Percentiles rank a stretch among this genome's conserved stretches.
These are phyloP conservation scores for Martes martes DNA, from an alignment of 2,113 vertebrate species.

Conservation along the genomic window DNA sequence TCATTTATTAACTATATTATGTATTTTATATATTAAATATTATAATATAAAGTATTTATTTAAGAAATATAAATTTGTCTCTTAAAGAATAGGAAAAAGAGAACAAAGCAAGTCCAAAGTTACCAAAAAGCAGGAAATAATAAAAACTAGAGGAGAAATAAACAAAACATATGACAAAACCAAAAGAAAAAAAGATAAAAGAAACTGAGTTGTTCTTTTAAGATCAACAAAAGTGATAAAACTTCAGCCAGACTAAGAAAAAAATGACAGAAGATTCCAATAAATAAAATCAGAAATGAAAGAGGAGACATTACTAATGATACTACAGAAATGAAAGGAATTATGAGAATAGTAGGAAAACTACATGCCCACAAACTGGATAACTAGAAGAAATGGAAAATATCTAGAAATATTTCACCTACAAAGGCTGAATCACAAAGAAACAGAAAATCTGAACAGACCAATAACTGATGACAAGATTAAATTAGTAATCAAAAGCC, in stretches of 20 bases:
- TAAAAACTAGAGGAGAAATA: not conserved
- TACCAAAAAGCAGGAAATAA: not conserved
- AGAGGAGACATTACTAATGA: not conserved
- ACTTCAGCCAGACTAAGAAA: not conserved
- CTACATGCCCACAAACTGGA: not conserved
- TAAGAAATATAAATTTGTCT: not conserved
- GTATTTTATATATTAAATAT: not conserved
- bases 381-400: not conserved
- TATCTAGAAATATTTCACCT: not conserved
- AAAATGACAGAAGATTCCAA: not conserved
- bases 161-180: not conserved
- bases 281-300: not conserved
- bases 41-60: not conserved
- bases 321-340: not conserved
- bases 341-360: not conserved
- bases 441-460: not conserved
- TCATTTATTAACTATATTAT: not conserved
- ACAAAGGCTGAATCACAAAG: not conserved
- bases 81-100: not conserved
- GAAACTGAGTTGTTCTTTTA: not conserved
- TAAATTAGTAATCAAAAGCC: not conserved
- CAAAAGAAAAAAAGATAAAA: not conserved
- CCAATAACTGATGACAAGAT: not conserved
- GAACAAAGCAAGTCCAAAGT: not conserved
- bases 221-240: not conserved